These are phyloP conservation scores for Hydra vulgaris DNA, from an alignment of 30 jellyfish, hydroid and myxozoan genomes.

Conservation along the genomic window DNA sequence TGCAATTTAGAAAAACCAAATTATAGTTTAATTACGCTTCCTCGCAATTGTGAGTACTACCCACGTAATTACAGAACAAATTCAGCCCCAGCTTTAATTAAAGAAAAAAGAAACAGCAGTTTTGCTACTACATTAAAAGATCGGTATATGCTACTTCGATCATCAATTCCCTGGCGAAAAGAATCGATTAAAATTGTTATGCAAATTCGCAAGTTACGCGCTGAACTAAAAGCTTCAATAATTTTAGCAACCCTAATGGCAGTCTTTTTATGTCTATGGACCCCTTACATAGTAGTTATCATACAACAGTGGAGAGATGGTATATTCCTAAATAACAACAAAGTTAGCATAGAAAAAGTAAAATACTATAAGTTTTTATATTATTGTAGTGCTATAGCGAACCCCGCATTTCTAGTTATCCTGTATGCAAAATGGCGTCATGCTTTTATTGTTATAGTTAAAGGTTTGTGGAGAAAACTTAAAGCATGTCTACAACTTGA, in stretches of 20 bases:
- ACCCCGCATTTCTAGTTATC: conserved; percentile 14
- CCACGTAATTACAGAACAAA: not conserved
- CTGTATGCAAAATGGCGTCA: conserved; percentile 21
- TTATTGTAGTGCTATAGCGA: conserved; percentile 11
- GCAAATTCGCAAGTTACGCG: conserved; percentile 9
- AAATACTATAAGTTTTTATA: conserved; percentile 17
- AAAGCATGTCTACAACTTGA: not conserved
- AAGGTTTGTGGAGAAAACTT: not conserved
- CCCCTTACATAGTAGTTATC: not conserved
- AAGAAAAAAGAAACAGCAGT: not conserved
- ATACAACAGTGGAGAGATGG: conserved; percentile 1
- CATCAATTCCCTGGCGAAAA: not conserved
- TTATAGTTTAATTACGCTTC: not conserved
- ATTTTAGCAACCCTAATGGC: conserved; percentile 11
- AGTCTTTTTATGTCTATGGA: conserved; percentile 15
- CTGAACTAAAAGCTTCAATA: conserved; percentile 19
- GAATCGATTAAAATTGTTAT: not conserved
- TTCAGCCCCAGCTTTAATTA: not conserved
- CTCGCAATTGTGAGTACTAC: not conserved
- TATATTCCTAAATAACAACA: not conserved
- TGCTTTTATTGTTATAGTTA: conserved; percentile 1
- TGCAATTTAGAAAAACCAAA: not conserved
- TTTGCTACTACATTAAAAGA: not conserved
- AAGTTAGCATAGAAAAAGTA: not conserved
- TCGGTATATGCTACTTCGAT: not conserved